Base-by-base conservation (phyloP, 2,113 vertebrate genomes). In the Bufo bufo region DNA sequence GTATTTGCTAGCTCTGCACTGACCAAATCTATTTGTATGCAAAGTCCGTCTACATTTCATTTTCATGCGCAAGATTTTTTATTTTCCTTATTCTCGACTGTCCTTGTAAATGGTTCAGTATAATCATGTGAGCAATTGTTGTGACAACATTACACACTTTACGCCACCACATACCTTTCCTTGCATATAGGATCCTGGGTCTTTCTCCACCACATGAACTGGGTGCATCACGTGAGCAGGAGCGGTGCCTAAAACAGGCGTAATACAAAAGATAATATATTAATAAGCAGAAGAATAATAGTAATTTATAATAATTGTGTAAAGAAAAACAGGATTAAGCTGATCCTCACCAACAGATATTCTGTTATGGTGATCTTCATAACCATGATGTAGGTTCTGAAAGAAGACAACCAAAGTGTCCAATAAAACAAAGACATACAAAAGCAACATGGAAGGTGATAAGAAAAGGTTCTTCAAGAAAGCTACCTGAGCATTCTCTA, bases 401-500 rank as follows among this genome's bases (percentile, higher is more conserved):
- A 83, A 69, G 56, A 63, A 77, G 59, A 52, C 3, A 82, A 80
- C 23, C 84, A 49, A 77, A 69, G 13, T 20, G 1, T 56, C 50
- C 50, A 45, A 54, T 85, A 19, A 72, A 69, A 43, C 14, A 0
- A 16, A 33, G 7, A 54, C 17, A n/a, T 13, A 12, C 6, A 1
- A 20, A 47, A 16, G 90, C 17, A 79, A 59, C 59, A 8, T 11
- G 9, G 14, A 49, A 23, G 20, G 11, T 14, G 23, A 71, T 5
- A 43, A 56, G 20, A 6, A 3, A 52, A 19, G 10, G 6, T 65
- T 20, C 0, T 9, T 43, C 7, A n/a, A 33, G 17, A 2, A 5
- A n/a, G 45, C 82, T 94, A 96, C 96, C 95, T 95, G 94, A 81
- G 92, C 84, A 0, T 94, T 96, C 91, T 96, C 95, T 0, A 92